Percentiles rank a stretch among this genome's conserved stretches.
These are phyloP conservation scores for Pardosa pseudoannulata DNA, from an alignment of 2,888 invertebrate species.

Conservation along the genomic window DNA sequence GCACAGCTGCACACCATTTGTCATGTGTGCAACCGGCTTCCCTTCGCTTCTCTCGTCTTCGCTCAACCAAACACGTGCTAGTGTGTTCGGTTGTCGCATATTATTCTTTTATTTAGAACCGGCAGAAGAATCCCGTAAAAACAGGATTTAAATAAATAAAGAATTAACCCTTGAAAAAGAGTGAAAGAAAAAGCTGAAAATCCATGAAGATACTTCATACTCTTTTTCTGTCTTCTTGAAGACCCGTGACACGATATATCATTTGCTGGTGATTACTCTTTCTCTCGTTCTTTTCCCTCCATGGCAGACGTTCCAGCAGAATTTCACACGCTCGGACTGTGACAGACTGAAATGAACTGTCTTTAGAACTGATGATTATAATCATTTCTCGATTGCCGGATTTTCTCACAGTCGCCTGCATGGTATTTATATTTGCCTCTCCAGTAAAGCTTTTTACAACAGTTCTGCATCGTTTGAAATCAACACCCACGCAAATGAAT, in stretches of 20 bases:
- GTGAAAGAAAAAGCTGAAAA: too few relatives aligned
- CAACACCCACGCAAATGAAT: too few relatives aligned
- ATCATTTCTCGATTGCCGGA: too few relatives aligned
- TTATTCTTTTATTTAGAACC: not conserved
- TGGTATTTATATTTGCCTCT: too few relatives aligned
- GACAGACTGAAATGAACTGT: not conserved
- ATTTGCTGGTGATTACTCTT: slow-evolving; percentile 8
- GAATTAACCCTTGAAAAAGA: not conserved
- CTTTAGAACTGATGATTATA: too few relatives aligned
- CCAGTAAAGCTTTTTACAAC: too few relatives aligned
- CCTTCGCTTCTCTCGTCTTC: slow-evolving; percentile 38
- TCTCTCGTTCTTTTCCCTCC: not conserved
- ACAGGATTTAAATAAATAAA: slow-evolving; percentile 1
- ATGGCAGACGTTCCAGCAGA: not conserved
- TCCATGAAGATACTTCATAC: not conserved
- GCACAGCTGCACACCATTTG: slow-evolving; percentile 63
- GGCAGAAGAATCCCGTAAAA: not conserved
- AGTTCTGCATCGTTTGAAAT: too few relatives aligned
- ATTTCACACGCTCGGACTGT: not conserved
- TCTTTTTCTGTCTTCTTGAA: not conserved
- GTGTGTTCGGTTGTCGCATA: not conserved
- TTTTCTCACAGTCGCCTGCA: too few relatives aligned
- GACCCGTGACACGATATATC: not conserved
- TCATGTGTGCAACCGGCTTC: slow-evolving; percentile 50
- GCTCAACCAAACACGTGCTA: slow-evolving; percentile 24